Evolutionary conservation across 2,113 vertebrate species (phyloP).

Genomic region (Sander vitreus): DNA sequence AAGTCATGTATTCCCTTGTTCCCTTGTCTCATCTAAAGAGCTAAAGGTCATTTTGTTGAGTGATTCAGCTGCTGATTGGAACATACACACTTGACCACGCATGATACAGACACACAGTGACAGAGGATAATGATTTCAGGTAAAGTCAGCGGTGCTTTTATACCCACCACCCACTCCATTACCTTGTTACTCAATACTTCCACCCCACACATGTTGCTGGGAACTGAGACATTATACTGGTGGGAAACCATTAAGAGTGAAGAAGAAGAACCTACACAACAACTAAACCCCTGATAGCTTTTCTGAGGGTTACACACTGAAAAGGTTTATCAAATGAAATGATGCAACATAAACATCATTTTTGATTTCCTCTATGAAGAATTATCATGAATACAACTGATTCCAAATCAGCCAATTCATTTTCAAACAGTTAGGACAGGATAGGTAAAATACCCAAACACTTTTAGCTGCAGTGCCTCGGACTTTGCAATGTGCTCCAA

Average conservation of each 20-base stretch:
- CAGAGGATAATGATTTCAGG: constrained; percentile 39
- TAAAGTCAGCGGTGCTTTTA: constrained; percentile 12
- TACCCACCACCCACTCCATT: constrained; percentile 35
- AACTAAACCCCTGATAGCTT: not conserved
- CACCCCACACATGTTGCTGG: constrained; percentile 32
- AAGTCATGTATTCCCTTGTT: not conserved
- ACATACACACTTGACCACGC: not conserved
- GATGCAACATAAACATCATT: no score
- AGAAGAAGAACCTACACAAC: not conserved
- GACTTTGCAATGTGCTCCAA: not conserved
- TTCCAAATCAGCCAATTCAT: no score
- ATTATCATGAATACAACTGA: not conserved
- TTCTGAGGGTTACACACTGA: not conserved
- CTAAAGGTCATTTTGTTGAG: constrained; percentile 1
- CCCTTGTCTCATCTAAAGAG: not conserved
- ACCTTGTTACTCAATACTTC: constrained; percentile 61
- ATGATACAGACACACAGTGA: constrained; percentile 10
- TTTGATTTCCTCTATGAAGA: not conserved
- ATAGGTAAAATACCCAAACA: no score
- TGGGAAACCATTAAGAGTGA: constrained; percentile 60
- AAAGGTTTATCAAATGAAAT: not conserved
- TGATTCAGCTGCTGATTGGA: constrained; percentile 5
- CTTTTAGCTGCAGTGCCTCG: no score
- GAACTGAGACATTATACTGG: constrained; percentile 67
- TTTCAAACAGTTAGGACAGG: no score